Evolutionary conservation across 1,140 invertebrate genomes (phyloP), one percentile per base, ranked within the genome.

Genomic region (Pygmarrhopalites habei): DNA sequence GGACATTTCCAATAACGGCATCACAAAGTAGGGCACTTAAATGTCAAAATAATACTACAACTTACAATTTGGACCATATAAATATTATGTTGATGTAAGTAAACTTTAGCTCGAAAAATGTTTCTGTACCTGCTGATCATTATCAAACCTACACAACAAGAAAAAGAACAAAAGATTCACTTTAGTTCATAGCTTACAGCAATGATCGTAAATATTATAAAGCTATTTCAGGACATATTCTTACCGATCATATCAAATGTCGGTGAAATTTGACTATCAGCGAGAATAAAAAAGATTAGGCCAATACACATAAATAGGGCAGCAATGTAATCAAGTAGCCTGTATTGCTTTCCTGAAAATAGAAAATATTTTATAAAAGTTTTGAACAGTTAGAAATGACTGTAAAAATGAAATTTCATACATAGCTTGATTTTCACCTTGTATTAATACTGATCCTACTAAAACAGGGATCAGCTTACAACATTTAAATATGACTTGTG

Each of bases 401-500:
- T n/a, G n/a, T n/a, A n/a, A n/a, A n/a, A n/a, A n/a, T n/a, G n/a
- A n/a, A n/a, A n/a, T n/a, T n/a, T n/a, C n/a, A n/a, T n/a, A n/a
- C n/a, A n/a, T n/a, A n/a, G n/a, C n/a, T n/a, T n/a, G n/a, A n/a
- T n/a, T n/a, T n/a, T n/a, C n/a, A n/a, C n/a, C 85, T 79, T 95
- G 87, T 73, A 97, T 95, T 23, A 96, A 69, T 67, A 95, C 88
- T 65, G 91, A 89, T 47, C 93, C 93, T 65, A 94, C 84, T 69
- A 97, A 81, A 0, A 96, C 93, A 2, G 95, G 95, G 71, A 97
- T 93, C 0, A 98, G 80, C 78, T 98, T 98, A 74, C 95, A 98
- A 74, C 92, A 95, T 77, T 94, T 94, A 74, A 94, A 94, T 70
- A 94, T 92, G n/a, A 94, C 84, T 77, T 88, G 82, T 1, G 90